These are phyloP conservation scores for Potorous gilbertii DNA, from an alignment of 2,797 vertebrate genomes.

Conservation along the genomic window DNA sequence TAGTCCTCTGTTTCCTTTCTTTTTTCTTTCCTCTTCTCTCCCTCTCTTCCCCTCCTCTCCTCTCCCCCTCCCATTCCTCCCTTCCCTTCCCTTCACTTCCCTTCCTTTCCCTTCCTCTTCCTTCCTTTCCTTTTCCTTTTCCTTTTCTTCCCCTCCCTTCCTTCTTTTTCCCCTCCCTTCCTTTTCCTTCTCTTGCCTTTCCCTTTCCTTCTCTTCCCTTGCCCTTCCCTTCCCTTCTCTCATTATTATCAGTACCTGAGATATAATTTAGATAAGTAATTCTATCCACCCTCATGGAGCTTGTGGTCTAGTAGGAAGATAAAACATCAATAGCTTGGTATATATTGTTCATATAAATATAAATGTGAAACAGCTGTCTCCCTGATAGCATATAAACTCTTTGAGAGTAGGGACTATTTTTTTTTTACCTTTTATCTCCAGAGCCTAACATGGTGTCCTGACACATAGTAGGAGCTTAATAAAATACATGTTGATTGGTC, in stretches of 20 bases:
- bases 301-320: not conserved
- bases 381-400: not conserved
- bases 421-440: not conserved
- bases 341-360: not conserved
- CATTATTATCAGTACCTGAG: not conserved
- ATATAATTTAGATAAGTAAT: not conserved
- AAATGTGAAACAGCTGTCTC: not conserved
- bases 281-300: not conserved
- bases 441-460: not conserved
- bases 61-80: not conserved
- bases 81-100: not conserved
- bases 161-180: too few relatives aligned
- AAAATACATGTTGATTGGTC: not conserved
- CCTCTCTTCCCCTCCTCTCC: not conserved
- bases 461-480: not conserved
- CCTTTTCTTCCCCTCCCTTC: too few relatives aligned
- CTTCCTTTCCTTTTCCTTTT: too few relatives aligned
- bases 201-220: too few relatives aligned
- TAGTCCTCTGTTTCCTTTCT: not conserved
- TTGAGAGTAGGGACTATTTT: not conserved
- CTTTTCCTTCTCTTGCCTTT: too few relatives aligned
- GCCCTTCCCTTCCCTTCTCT: too few relatives aligned
- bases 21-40: not conserved
- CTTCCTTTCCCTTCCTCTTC: not conserved
- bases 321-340: not conserved